Conservation (phyloP, 1,140 invertebrate species). For the Myzus persicae region DNA sequence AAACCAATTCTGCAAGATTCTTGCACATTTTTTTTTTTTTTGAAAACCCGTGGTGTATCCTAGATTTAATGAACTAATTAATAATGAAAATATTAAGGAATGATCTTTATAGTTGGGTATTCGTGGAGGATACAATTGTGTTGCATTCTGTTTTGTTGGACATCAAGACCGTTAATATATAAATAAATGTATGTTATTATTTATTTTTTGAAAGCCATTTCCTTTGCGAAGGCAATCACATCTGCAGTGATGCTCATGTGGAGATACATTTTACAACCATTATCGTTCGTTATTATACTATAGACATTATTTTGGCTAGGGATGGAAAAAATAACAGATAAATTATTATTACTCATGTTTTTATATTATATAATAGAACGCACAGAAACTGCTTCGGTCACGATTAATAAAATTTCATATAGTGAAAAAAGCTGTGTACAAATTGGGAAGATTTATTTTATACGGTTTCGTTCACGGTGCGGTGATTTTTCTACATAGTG, state of each 20-base stretch:
- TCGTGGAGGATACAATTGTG: too few species aligned
- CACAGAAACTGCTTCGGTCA: background rate
- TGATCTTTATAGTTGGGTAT: too few species aligned
- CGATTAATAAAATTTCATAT: constrained; percentile 31
- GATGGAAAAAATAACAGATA: background rate
- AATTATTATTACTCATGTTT: background rate
- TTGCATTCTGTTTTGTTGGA: too few species aligned
- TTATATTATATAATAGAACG: constrained; percentile 9
- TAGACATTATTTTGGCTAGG: background rate
- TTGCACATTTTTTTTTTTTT: too few species aligned
- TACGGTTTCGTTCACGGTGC: constrained; percentile 55
- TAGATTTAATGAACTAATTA: too few species aligned
- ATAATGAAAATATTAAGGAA: too few species aligned
- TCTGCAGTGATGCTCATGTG: background rate
- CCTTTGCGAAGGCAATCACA: background rate
- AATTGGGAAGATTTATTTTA: constrained; percentile 52
- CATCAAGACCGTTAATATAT: too few species aligned
- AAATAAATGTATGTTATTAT: background rate
- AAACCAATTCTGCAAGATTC: too few species aligned
- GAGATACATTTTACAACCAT: constrained; percentile 4
- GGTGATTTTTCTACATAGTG: constrained; percentile 39
- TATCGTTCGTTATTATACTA: background rate
- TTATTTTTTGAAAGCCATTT: background rate
- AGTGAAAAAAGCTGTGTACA: constrained; percentile 21
- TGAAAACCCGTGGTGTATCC: too few species aligned